Conservation (phyloP, 1,140 invertebrate species). For the Daktulosphaira vitifoliae region DNA sequence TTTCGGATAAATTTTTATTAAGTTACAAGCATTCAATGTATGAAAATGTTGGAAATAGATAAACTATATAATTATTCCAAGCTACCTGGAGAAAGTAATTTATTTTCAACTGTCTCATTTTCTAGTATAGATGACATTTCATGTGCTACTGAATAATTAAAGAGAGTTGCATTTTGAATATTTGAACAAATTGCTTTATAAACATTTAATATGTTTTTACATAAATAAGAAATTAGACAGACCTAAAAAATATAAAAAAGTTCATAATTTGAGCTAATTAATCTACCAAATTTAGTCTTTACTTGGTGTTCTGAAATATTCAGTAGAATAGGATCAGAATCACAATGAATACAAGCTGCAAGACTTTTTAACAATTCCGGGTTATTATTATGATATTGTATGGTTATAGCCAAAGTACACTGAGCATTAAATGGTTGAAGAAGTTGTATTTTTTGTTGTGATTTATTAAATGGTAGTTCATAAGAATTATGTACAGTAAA, state of each 20-base stretch:
- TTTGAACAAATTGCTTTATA: constrained; percentile 10
- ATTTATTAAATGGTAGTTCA: not conserved
- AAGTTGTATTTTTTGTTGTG: constrained; percentile 19
- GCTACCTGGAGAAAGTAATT: not conserved
- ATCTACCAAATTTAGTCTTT: too few relatives aligned
- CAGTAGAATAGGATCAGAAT: constrained; percentile 26
- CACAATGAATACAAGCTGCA: constrained; percentile 25
- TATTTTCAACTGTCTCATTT: constrained; percentile 5
- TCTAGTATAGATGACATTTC: constrained; percentile 29
- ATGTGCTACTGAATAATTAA: constrained; percentile 18
- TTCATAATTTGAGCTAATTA: not conserved
- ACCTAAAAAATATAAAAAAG: not conserved
- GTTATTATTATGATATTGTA: constrained; percentile 14
- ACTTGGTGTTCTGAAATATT: constrained; percentile 27
- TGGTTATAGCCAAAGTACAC: constrained; percentile 23
- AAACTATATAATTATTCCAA: not conserved
- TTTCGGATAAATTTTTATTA: too few relatives aligned
- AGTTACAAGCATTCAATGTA: not conserved
- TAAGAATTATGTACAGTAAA: constrained; percentile 20
- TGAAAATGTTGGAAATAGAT: not conserved
- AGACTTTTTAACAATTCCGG: constrained; percentile 15
- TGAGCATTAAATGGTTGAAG: constrained; percentile 24
- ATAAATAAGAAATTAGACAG: constrained; percentile 3
- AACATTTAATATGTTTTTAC: constrained; percentile 8
- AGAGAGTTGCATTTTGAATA: constrained; percentile 18